phyloP scores from a whole-genome alignment of 2,113 vertebrate species.

The Microtus oregoni region DNA sequence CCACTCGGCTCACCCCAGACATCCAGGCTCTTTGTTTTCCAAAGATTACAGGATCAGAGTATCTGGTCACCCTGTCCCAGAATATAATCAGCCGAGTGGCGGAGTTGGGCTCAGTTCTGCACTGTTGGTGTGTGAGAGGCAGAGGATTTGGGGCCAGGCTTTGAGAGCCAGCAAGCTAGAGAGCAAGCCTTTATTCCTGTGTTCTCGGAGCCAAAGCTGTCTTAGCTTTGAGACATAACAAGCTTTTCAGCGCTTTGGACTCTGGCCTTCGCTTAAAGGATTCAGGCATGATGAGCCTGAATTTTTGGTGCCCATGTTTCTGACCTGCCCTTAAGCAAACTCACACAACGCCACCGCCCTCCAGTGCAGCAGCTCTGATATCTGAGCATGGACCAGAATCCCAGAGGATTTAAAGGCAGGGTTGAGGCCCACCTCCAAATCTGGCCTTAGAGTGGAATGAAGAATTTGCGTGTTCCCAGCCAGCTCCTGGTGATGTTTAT shows the following conservation, averaged over 20 bases:
- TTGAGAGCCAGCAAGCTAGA: conserved; percentile 15
- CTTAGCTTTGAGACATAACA: conserved; percentile 61
- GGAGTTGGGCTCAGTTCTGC: conserved; percentile 63
- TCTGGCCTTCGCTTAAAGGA: conserved; percentile 70
- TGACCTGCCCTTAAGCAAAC: conserved; percentile 11
- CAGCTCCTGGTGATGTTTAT: background rate
- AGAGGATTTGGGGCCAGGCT: conserved; percentile 48
- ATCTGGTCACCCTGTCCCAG: conserved; percentile 2
- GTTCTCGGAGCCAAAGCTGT: conserved; percentile 73
- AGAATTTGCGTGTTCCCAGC: background rate
- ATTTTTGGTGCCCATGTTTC: background rate
- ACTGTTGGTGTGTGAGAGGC: conserved; percentile 70
- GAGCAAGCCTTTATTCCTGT: conserved; percentile 77
- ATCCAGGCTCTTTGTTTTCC: conserved; percentile 49
- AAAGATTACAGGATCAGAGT: conserved; percentile 63
- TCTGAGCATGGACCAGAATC: background rate
- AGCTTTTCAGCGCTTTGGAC: conserved; percentile 68
- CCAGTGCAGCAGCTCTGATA: background rate
- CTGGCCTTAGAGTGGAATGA: background rate
- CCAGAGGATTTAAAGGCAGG: background rate
- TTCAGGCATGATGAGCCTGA: conserved; percentile 56
- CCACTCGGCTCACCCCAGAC: conserved; percentile 46
- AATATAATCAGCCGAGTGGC: background rate
- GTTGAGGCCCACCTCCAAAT: background rate
- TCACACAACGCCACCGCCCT: background rate